These are phyloP conservation scores for Atopsyche davidsoni DNA, from an alignment of 1,140 invertebrate species.

Conservation along the genomic window DNA sequence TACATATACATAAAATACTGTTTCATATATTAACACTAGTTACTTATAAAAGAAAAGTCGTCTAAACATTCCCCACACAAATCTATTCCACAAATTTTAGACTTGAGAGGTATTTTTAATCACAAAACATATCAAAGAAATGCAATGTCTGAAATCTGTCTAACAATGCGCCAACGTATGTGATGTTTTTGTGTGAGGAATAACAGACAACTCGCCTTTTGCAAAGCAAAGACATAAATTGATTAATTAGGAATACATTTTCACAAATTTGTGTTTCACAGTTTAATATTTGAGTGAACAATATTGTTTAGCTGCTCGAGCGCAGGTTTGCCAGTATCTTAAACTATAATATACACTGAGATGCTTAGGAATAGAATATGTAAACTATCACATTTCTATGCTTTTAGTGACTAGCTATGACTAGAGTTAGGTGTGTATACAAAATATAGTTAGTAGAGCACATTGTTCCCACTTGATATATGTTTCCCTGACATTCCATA, in stretches of 20 bases:
- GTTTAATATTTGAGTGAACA: conserved; percentile 4
- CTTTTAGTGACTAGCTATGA: background rate
- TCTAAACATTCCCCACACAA: no score
- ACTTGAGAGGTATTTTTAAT: no score
- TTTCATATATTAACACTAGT: conserved; percentile 7
- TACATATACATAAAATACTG: conserved; percentile 21
- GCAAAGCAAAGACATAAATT: no score
- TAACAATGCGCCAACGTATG: no score
- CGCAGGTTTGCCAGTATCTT: conserved; percentile 47
- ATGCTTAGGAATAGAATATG: conserved; percentile 1
- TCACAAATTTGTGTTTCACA: background rate
- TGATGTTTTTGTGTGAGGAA: no score
- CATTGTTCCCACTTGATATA: conserved; percentile 21
- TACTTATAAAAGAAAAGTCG: conserved; percentile 13
- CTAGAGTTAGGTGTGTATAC: conserved; percentile 9
- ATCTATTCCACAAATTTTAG: no score
- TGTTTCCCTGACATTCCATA: no score
- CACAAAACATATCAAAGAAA: no score
- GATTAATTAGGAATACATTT: no score
- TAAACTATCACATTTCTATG: background rate
- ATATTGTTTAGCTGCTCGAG: conserved; percentile 38
- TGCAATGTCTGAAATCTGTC: no score
- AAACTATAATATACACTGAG: conserved; percentile 8
- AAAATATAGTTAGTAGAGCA: conserved; percentile 16
- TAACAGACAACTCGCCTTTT: no score